These are phyloP conservation scores for Meloidogyne hapla DNA, from an alignment of 1,140 invertebrate species.

Conservation along the genomic window DNA sequence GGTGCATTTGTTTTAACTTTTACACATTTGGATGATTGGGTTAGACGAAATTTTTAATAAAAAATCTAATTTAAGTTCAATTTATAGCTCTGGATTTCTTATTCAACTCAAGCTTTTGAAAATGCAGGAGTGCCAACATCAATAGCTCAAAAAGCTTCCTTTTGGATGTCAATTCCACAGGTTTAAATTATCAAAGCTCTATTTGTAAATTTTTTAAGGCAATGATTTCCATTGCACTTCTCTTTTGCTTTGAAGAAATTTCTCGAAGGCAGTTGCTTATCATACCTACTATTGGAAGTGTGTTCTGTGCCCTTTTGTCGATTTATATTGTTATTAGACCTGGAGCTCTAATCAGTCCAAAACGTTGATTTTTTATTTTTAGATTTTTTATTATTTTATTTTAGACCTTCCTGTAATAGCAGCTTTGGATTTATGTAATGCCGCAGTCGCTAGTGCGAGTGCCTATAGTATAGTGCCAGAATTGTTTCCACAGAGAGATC, in stretches of 20 bases:
- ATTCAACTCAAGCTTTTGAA: slow-evolving; percentile 51
- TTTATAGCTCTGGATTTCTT: slow-evolving; percentile 52
- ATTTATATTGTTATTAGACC: slow-evolving; percentile 14
- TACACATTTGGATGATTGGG: slow-evolving; percentile 52
- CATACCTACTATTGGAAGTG: slow-evolving; percentile 43
- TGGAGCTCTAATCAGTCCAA: background rate
- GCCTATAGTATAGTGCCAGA: slow-evolving; percentile 48
- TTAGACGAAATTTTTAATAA: slow-evolving; percentile 8
- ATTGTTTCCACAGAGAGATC: slow-evolving; percentile 43
- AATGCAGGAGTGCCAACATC: slow-evolving; percentile 38
- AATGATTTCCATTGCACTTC: slow-evolving; percentile 36
- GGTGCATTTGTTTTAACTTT: slow-evolving; percentile 48
- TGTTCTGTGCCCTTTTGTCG: slow-evolving; percentile 22
- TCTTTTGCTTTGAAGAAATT: slow-evolving; percentile 50
- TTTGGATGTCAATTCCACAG: slow-evolving; percentile 47
- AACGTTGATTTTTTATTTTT: background rate
- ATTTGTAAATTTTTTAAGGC: slow-evolving; percentile 16
- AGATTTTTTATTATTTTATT: slow-evolving; percentile 2
- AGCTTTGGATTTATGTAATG: slow-evolving; percentile 39
- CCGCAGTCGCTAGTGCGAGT: slow-evolving; percentile 48
- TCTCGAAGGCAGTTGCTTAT: slow-evolving; percentile 43
- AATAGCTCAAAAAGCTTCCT: slow-evolving; percentile 34
- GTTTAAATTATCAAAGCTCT: background rate
- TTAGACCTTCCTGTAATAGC: slow-evolving; percentile 39
- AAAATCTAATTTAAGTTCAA: too few species aligned